These are phyloP conservation scores for Sesamia inferens DNA, from an alignment of 2,888 invertebrate species.

Conservation along the genomic window DNA sequence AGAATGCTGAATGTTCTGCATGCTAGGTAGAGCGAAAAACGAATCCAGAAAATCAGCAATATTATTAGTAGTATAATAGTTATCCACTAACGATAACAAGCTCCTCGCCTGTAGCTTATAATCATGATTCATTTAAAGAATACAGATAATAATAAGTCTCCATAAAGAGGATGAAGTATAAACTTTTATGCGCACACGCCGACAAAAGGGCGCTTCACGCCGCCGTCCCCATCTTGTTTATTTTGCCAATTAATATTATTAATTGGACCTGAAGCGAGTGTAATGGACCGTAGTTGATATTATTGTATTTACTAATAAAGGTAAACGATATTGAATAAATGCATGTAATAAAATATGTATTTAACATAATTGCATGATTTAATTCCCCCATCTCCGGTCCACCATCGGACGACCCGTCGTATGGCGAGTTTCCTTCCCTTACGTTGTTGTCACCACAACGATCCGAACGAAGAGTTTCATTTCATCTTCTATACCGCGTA, in stretches of 20 bases:
- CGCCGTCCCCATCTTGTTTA: slow-evolving; percentile 63
- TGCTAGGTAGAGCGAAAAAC: not conserved
- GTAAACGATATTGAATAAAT: slow-evolving; percentile 30
- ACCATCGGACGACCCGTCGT: too few species aligned
- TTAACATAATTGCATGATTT: slow-evolving; percentile 1
- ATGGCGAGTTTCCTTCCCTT: too few species aligned
- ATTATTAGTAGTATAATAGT: slow-evolving; percentile 9
- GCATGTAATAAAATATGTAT: slow-evolving; percentile 21
- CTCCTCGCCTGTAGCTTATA: slow-evolving; percentile 55
- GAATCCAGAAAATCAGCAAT: too few species aligned
- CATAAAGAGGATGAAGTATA: slow-evolving; percentile 67
- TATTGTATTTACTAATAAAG: slow-evolving; percentile 35
- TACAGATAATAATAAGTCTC: slow-evolving; percentile 62
- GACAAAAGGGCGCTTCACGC: slow-evolving; percentile 68
- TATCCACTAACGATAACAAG: slow-evolving; percentile 19
- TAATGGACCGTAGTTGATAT: slow-evolving; percentile 38
- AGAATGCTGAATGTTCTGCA: not conserved
- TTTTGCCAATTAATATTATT: slow-evolving; percentile 69
- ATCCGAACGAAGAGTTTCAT: too few species aligned
- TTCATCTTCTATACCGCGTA: too few species aligned
- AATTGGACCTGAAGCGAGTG: slow-evolving; percentile 36
- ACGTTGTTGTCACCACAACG: too few species aligned
- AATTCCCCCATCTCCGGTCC: too few species aligned
- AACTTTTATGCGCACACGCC: slow-evolving; percentile 66
- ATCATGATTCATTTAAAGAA: slow-evolving; percentile 68